Base-by-base conservation (phyloP, 2,797 vertebrate species). In the Agapornis canus region DNA sequence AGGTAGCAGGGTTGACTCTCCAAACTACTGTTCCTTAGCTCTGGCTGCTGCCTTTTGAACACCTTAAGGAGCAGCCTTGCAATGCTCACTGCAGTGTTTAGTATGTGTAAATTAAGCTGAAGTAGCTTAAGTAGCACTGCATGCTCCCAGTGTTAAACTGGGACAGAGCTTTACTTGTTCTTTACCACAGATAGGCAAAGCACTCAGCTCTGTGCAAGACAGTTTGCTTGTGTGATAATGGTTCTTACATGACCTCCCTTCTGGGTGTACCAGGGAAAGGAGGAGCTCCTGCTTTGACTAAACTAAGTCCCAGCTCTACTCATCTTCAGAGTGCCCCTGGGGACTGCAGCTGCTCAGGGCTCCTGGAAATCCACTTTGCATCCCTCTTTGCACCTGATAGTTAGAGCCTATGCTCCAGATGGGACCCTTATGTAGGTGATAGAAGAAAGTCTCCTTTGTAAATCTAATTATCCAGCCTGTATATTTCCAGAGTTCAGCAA, bases 381-480 rank as follows among this genome's bases (percentile, higher is more conserved):
- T 52, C 26, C 39, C 70, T 77, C 65, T 82, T 92, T 4, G 3
- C 61, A 82, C 0, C 0, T 51, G 80, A 47, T 31, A 35, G 37
- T 64, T 89, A 66, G 15, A 86, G 66, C 29, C 49, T 31, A 0
- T 32, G 19, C 60, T 95, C 70, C 86, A 89, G 64, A 77, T 35
- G 29, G 75, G 76, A 91, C 79, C 60, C 92, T 82, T 75, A 19
- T 60, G 49, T 40, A 76, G 72, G 71, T 88, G 70, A 87, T 61
- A 91, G 76, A 92, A 90, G 63, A 60, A 83, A 14, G 26, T 86
- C 35, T 86, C n/a, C 68, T 92, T 91, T 68, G 51, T 89, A 93
- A 90, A 92, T 61, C 72, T 85, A 56, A 63, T 93, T 91, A 87
- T 25, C 61, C 61, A 95, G 63, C 43, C 72, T 48, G 42, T 47